A percentile compares a stretch with the other conserved stretches of the same genome.
Evolutionary conservation across 2,888 invertebrate species (phyloP).

Genomic region (Oegoconia quadripuncta): DNA sequence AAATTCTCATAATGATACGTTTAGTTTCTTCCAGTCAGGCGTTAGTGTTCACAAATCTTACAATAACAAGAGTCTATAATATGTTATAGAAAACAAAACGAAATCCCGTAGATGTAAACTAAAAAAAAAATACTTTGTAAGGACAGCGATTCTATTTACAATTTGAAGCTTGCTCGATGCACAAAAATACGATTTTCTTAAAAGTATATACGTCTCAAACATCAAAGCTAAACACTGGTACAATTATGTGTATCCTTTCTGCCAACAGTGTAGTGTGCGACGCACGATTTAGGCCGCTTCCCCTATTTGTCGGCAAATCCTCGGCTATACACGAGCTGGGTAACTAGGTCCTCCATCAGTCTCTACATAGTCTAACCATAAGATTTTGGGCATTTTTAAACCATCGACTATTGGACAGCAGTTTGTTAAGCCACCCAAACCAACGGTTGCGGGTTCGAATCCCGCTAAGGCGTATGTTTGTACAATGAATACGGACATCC

Average conservation of each 20-base stretch:
- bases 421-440: no score
- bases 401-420: no score
- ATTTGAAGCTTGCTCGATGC: constrained; percentile 58
- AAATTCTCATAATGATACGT: no score
- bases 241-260: constrained; percentile 46
- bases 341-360: no score
- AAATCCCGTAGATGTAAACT: not conserved
- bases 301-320: constrained; percentile 28
- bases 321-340: no score
- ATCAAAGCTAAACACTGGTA: constrained; percentile 45
- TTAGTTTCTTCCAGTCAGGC: not conserved
- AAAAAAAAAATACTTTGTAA: constrained; percentile 11
- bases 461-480: no score
- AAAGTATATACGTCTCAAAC: constrained; percentile 40
- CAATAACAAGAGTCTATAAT: not conserved
- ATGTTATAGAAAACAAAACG: constrained; percentile 1
- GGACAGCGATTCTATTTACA: constrained; percentile 62
- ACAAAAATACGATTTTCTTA: constrained; percentile 49
- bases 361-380: no score
- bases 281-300: constrained; percentile 27
- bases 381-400: no score
- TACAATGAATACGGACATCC: no score
- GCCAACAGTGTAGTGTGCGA: constrained; percentile 24
- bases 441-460: no score
- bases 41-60: not conserved